These are phyloP conservation scores for Rhinoptilus africanus DNA, from an alignment of 2,113 vertebrate genomes.

Conservation along the genomic window DNA sequence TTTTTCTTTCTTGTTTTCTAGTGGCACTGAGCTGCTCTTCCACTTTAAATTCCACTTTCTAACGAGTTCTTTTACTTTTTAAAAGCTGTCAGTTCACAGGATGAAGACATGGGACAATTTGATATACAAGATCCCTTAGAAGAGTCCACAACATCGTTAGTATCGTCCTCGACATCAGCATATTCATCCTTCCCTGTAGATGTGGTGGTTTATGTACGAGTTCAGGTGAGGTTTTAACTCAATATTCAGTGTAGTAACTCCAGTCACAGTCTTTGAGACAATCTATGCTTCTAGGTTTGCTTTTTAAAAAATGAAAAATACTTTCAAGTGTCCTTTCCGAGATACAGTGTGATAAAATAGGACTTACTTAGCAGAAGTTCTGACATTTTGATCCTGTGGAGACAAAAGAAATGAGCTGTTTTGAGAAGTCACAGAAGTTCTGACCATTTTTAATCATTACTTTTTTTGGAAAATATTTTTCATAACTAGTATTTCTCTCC, in stretches of 20 bases:
- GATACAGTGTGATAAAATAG: not conserved
- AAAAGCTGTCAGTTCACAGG: conserved; percentile 87
- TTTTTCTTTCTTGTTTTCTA: not conserved
- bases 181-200: conserved; percentile 98
- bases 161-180: conserved; percentile 91
- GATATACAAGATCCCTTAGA: conserved; percentile 91
- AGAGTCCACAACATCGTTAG: conserved; percentile 92
- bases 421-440: not conserved
- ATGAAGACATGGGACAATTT: conserved; percentile 96
- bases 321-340: not conserved
- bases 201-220: conserved; percentile 96
- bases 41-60: not conserved
- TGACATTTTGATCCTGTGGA: not conserved
- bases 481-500: not conserved
- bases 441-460: not conserved
- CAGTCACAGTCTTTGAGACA: not conserved
- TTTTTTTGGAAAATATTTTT: not conserved
- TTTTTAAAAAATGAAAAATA: not conserved
- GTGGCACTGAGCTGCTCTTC: not conserved
- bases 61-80: conserved; percentile 40
- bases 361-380: not conserved
- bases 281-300: not conserved
- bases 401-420: not conserved
- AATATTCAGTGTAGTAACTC: not conserved
- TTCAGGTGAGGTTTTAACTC: conserved; percentile 82